Conservation (phyloP, 2,888 invertebrate species). For the Caenorhabditis sp. region DNA sequence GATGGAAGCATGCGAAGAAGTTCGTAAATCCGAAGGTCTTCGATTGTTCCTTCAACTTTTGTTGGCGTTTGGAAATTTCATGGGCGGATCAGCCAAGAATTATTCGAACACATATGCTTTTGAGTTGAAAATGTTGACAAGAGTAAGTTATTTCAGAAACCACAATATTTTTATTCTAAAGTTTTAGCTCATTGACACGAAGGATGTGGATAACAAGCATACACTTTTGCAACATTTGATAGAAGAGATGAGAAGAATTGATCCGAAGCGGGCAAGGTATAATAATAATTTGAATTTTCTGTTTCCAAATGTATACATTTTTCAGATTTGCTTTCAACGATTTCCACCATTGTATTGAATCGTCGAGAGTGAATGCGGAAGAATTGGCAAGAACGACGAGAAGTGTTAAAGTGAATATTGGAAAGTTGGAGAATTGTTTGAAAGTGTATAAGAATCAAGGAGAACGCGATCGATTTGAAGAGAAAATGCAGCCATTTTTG, state of each 20-base stretch:
- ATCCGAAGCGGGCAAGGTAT: slow-evolving; percentile 27
- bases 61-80: slow-evolving; percentile 89
- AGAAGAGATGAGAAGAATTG: slow-evolving; percentile 73
- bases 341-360: slow-evolving; percentile 87
- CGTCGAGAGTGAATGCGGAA: slow-evolving; percentile 77
- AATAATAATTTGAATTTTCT: background rate
- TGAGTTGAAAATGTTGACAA: slow-evolving; percentile 92
- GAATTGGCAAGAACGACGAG: slow-evolving; percentile 72
- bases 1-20: slow-evolving; percentile 83
- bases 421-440: slow-evolving; percentile 83
- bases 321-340: slow-evolving; percentile 74
- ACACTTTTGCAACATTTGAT: slow-evolving; percentile 81
- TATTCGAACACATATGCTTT: slow-evolving; percentile 85
- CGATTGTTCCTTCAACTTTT: slow-evolving; percentile 87
- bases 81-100: slow-evolving; percentile 88
- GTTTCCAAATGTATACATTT: background rate
- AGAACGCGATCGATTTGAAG: slow-evolving; percentile 83
- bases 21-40: slow-evolving; percentile 79
- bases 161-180: background rate
- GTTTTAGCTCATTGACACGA: slow-evolving; percentile 75
- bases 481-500: slow-evolving; percentile 85
- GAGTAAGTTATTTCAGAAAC: slow-evolving; percentile 77
- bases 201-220: slow-evolving; percentile 89
- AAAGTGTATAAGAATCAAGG: slow-evolving; percentile 82
- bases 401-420: slow-evolving; percentile 41